Conservation (phyloP, 1,140 invertebrate genomes). For the Platorchestia sp. region DNA sequence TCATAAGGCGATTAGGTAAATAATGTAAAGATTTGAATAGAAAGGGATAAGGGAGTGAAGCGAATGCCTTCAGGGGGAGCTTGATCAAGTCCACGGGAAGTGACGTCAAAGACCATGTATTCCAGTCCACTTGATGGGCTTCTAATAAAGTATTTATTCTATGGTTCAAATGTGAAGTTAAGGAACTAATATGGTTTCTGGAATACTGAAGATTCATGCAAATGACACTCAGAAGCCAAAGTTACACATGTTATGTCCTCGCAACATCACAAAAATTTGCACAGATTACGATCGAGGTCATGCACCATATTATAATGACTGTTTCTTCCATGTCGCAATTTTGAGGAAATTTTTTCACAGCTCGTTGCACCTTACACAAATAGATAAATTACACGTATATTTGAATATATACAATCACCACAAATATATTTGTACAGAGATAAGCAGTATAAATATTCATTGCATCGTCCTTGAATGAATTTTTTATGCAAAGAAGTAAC, state of each 20-base stretch:
- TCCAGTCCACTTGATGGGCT: background rate
- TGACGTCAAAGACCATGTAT: background rate
- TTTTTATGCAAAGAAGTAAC: too few species aligned
- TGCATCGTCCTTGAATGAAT: too few species aligned
- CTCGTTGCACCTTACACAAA: too few species aligned
- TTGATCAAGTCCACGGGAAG: background rate
- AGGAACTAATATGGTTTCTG: background rate
- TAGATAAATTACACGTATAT: too few species aligned
- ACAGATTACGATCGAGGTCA: background rate
- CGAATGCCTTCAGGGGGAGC: background rate
- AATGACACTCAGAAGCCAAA: background rate
- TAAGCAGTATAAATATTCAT: too few species aligned
- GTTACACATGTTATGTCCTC: background rate
- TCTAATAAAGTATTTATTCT: background rate
- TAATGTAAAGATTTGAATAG: background rate
- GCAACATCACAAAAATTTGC: background rate
- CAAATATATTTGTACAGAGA: too few species aligned
- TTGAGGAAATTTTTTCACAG: background rate
- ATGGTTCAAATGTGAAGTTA: background rate
- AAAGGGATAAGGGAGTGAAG: background rate
- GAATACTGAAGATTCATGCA: background rate
- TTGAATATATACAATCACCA: too few species aligned
- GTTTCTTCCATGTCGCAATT: background rate
- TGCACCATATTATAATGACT: background rate
- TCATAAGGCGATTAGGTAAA: constrained; percentile 8